Base-by-base conservation (phyloP, 1,140 invertebrate genomes). In the Monomorium pharaonis region DNA sequence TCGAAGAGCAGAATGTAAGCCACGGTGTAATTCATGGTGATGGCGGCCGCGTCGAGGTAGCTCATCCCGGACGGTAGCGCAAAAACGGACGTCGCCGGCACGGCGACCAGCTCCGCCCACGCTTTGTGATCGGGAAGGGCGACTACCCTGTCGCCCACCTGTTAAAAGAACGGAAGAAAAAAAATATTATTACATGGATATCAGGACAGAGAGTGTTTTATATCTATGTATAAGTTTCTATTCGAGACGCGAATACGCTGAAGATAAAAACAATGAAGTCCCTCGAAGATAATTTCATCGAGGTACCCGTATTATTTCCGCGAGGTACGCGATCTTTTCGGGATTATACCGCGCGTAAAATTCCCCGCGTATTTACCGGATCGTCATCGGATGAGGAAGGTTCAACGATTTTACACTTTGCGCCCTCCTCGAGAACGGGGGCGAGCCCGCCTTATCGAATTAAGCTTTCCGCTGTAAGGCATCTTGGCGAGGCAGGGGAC, bases 1-100 rank as follows among this genome's bases (percentile, higher is more conserved):
- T 98, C 97, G 95, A 98, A 98, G 10, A 99, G 96, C 83, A 98
- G 95, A 84, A 98, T 97, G 93, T 98, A 97, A 60, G 98, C 98
- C 1, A 98, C 97, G 58, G 98, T 96, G 92, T 98, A 98, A 94
- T 98, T 98, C 95, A 98, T 97, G 33, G 98, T 97, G 87, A 98
- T 96, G 49, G 98, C 97, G 14, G 97, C 97, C 18, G 97, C 98
- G 89, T 98, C 98, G 90, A 97, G 94, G 84, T 97, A 97, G 70
- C 95, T 96, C 96, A 98, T 97, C 58, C 96, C 96, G 44, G 96
- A 95, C 16, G 98, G 98, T 88, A 98, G 95, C 77, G 96, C 97
- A 95, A 97, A 98, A 84, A 98, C 97, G 89, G 96, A 97, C 87
- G 97, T 97, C 14, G 97, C 96, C 1, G 97, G 96, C 0, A 98